These are phyloP conservation scores for Sigmodon hispidus DNA, from an alignment of 2,113 vertebrate species.

Conservation along the genomic window DNA sequence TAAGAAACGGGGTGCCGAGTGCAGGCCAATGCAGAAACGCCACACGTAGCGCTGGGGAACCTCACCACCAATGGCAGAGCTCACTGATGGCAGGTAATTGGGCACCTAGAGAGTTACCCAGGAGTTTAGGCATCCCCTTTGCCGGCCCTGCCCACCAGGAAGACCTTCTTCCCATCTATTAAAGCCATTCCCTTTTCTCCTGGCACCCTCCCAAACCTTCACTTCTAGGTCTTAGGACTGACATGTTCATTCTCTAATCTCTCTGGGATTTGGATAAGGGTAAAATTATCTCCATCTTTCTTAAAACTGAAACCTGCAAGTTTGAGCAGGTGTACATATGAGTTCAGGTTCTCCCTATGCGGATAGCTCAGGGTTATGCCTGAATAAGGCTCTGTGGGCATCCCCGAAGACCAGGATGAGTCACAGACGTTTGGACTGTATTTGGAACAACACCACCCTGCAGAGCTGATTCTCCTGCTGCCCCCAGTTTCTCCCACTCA, in stretches of 20 bases:
- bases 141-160: background rate
- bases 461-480: background rate
- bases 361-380: background rate
- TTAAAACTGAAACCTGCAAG: background rate
- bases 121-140: background rate
- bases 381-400: background rate
- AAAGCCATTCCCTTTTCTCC: background rate
- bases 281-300: background rate
- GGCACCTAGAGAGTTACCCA: slow-evolving; percentile 86
- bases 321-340: background rate
- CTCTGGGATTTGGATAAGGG: background rate
- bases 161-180: background rate
- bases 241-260: background rate
- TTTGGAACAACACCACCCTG: background rate
- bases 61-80: slow-evolving; percentile 91
- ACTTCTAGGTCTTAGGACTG: background rate
- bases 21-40: slow-evolving; percentile 94
- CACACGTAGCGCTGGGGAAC: slow-evolving; percentile 95
- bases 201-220: background rate
- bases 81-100: slow-evolving; percentile 98
- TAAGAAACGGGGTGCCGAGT: slow-evolving; percentile 93
- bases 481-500: background rate
- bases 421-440: slow-evolving; percentile 7
- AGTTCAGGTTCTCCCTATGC: background rate
- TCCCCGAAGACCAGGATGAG: background rate